Percentiles rank a stretch among this genome's conserved stretches.
These are phyloP conservation scores for Phrixothrix hirtus DNA, from an alignment of 2,888 invertebrate genomes.

Conservation along the genomic window DNA sequence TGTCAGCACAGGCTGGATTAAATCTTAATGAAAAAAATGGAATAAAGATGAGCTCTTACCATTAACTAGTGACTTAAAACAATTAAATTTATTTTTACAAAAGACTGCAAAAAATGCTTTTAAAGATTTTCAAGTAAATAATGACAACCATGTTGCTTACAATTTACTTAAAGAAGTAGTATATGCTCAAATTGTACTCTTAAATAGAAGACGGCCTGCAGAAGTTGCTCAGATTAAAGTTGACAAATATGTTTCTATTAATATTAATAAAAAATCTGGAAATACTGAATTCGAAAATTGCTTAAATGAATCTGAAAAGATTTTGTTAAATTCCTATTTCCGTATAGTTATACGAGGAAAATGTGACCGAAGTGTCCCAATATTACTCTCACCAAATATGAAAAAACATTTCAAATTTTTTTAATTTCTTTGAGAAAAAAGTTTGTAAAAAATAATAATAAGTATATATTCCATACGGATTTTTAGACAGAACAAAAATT, in stretches of 20 bases:
- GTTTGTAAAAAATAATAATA: conserved; percentile 24
- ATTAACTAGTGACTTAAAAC: conserved; percentile 32
- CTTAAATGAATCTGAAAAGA: conserved; percentile 33
- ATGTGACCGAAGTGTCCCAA: conserved; percentile 27
- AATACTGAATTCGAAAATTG: conserved; percentile 25
- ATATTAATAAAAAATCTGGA: conserved; percentile 3
- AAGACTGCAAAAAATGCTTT: no score
- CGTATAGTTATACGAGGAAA: conserved; percentile 30
- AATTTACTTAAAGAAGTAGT: conserved; percentile 32
- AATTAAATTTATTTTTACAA: no score
- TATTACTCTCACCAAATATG: conserved; percentile 31
- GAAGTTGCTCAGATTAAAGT: conserved; percentile 28
- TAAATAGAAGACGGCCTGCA: conserved; percentile 32
- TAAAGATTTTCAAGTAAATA: not conserved
- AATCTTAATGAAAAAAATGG: no score
- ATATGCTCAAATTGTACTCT: conserved; percentile 32
- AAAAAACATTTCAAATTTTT: conserved; percentile 29
- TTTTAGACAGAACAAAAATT: conserved; percentile 32
- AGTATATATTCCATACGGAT: conserved; percentile 27
- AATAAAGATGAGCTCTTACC: conserved; percentile 38
- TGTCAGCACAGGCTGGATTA: conserved; percentile 35
- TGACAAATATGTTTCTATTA: conserved; percentile 20
- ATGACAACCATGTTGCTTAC: not conserved
- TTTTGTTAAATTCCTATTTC: conserved; percentile 25
- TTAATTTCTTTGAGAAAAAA: conserved; percentile 22